Evolutionary conservation across 92 coral and sea anemone genomes (phyloP), one percentile per base, ranked within the genome.

Genomic region (Galaxea fascicularis): DNA sequence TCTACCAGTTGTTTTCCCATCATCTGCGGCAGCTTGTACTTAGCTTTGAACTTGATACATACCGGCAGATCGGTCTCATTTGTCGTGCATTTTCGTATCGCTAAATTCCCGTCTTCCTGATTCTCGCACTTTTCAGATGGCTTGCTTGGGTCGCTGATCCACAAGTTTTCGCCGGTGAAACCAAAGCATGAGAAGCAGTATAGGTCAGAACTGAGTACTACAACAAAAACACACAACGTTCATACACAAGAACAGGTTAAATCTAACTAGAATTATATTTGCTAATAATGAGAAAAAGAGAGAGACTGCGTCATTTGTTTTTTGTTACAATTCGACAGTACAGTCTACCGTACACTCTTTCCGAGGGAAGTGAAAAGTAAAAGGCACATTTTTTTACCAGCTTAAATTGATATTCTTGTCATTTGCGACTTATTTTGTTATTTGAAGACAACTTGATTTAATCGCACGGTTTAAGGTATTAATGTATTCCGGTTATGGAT

Each of bases 131-230:
- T 79, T 0, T 10, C n/a, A 21, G 66, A 8, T 8, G 66, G 25
- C 30, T 0, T 7, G 24, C 29, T 29, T 24, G 29, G 29, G 15
- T 60, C 0, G 15, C 66, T 60, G 29, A 21, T 15, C 29, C 28
- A 60, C 4, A 15, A 30, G 4, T 60, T 21, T 24, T 60, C 66
- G 21, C 11, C 29, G 0, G 13, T 60, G 13, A 27, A 79, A 20
- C 84, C 84, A 29, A 65, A 51, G 24, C 84, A 79, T 4, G 65
- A 49, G 52, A 51, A 79, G 71, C 84, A 79, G 53, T 66, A 41
- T 14, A 76, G 3, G 7, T 66, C 76, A 14, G 75, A 20, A 52
- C 35, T 27, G 30, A 49, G 29, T 26, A 66, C 84, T 79, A 24
- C 45, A 79, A 79, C 51, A 79, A 15, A 64, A 79, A 26, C 18